phyloP scores from a whole-genome alignment of 2,797 vertebrate genomes.

The Tadarida brasiliensis region DNA sequence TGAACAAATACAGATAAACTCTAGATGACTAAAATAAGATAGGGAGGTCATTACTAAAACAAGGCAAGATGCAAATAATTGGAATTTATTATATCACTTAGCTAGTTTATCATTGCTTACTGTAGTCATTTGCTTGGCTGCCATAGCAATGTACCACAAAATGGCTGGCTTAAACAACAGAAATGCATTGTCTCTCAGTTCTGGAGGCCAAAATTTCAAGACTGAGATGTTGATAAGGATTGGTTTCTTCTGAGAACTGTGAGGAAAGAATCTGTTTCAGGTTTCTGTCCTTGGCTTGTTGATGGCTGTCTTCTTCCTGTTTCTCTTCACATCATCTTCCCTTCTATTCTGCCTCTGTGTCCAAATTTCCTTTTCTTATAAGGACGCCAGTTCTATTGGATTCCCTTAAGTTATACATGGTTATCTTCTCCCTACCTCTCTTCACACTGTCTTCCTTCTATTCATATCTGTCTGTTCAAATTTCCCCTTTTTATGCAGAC shows the following conservation, averaged over 20 bases:
- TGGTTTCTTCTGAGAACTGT: neutral
- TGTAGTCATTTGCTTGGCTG: neutral
- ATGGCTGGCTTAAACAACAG: neutral
- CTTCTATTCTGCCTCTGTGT: neutral
- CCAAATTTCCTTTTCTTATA: neutral
- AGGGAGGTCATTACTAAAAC: neutral
- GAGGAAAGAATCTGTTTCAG: neutral
- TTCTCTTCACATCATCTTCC: neutral
- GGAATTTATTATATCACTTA: neutral
- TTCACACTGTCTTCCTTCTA: neutral
- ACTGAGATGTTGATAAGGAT: neutral
- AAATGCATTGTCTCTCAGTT: neutral
- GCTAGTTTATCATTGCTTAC: neutral
- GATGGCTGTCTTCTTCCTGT: no score
- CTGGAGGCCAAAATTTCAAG: neutral
- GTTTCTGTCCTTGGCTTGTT: neutral
- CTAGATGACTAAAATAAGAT: neutral
- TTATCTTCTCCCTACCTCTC: neutral
- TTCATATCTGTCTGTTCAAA: neutral
- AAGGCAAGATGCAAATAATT: neutral
- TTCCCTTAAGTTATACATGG: neutral
- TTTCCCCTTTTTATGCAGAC: neutral
- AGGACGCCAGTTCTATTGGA: neutral
- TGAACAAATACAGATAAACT: neutral
- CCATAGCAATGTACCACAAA: neutral